Evolutionary conservation across 1,140 invertebrate species (phyloP).

Genomic region (Spodoptera litura): DNA sequence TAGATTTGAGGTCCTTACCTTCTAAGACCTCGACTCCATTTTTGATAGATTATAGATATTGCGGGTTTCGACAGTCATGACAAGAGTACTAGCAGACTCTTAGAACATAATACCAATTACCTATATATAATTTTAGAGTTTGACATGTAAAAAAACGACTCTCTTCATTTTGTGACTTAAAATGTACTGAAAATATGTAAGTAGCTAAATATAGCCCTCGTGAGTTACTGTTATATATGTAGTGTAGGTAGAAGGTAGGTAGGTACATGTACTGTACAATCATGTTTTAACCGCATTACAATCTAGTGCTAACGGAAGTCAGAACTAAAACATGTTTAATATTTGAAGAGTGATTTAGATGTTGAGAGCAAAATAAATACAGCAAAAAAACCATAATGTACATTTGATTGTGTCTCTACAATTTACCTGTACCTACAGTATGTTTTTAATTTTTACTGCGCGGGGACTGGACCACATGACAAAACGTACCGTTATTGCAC

Average conservation of each 20-base stretch:
- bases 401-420: not conserved
- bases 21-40: conserved; percentile 51
- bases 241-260: not conserved
- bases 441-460: not conserved
- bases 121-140: no score
- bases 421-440: not conserved
- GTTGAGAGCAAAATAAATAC: conserved; percentile 22
- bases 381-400: conserved; percentile 2
- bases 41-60: conserved; percentile 36
- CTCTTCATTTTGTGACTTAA: no score
- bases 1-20: conserved; percentile 50
- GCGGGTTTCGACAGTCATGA: conserved; percentile 28
- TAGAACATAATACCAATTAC: no score
- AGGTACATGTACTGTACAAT: not conserved
- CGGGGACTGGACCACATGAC: not conserved
- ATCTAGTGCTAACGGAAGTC: conserved; percentile 31
- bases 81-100: not conserved
- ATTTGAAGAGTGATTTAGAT: conserved; percentile 32
- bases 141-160: no score
- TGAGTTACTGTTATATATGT: no score
- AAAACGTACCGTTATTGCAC: conserved; percentile 1
- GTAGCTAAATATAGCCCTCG: no score
- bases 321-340: conserved; percentile 10
- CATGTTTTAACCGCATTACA: conserved; percentile 3
- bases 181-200: no score